Evolutionary conservation across 2,888 invertebrate genomes (phyloP), one percentile per base, ranked within the genome.

Genomic region (Rhamnusium bicolor): DNA sequence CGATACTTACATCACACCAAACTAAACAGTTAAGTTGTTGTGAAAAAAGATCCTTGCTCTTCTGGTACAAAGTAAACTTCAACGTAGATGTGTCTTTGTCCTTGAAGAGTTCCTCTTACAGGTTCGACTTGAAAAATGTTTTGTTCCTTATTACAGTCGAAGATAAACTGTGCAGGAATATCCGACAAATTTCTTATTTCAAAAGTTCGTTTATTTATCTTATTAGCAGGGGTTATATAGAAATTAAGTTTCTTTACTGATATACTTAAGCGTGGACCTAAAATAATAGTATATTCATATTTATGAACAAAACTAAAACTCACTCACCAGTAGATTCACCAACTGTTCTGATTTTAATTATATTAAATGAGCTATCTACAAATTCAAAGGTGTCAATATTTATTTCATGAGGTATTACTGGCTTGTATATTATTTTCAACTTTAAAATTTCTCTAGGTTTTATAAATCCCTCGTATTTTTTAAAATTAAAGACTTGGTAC

Each of bases 371-470:
- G 1, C 79, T 80, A 56, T 86, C 84, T 2, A 76, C 71, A 32
- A 89, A 84, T 3, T 78, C 76, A 72, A 88, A 88, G 67, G 86
- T 85, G 79, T 88, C 88, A 1, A 84, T 73, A 74, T 86, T 86
- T 58, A 74, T 83, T 14, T 83, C 74, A 54, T 77, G 81, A 0
- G 85, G 81, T 21, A 85, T 72, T 14, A 79, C 75, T 0, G 89
- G 89, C 12, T 73, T 83, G 74, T 87, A 89, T 7, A 76, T 80
- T 49, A 89, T 82, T 49, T 85, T 84, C 61, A 86, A 84, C 40
- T 75, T 77, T 16, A 80, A 54, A 40, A 10, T 73, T 40, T 84
- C 78, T 18, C 80, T 78, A 2, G 84, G 79, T 8, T 74, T 68
- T 12, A 87, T 73, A 0, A 77, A 75, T 80, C 86, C 86, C 2